Percentiles rank a stretch among this genome's conserved stretches.
These are phyloP conservation scores for Columbina picui DNA, from an alignment of 2,113 vertebrate species.

Conservation along the genomic window DNA sequence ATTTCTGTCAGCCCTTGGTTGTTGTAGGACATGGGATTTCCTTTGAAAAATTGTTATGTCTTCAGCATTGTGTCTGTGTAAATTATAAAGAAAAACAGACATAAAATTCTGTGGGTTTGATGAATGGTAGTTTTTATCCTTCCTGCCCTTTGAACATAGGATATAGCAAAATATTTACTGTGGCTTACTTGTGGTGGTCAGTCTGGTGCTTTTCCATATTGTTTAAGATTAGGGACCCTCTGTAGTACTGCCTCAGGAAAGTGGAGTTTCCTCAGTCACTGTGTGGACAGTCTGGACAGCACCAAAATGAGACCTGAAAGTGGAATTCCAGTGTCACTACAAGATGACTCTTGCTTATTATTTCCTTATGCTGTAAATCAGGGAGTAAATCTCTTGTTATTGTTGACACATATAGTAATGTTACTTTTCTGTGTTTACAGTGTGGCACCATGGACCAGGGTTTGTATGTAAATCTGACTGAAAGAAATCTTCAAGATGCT, in stretches of 20 bases:
- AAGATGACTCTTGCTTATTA: not conserved
- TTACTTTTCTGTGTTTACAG: constrained; percentile 71
- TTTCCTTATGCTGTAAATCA: not conserved
- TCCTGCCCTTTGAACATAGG: not conserved
- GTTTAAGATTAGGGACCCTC: not conserved
- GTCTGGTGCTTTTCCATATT: not conserved
- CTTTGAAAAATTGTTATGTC: not conserved
- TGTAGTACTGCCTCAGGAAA: not conserved
- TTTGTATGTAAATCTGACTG: constrained; percentile 90
- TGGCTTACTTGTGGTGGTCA: not conserved
- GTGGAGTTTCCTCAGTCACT: not conserved
- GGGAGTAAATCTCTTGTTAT: not conserved
- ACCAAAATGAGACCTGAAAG: not conserved
- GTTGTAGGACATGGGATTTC: not conserved
- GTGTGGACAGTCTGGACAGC: not conserved
- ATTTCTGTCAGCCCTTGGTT: not conserved
- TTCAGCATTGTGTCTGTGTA: not conserved
- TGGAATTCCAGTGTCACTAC: not conserved
- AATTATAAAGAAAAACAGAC: not conserved
- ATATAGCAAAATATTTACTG: not conserved
- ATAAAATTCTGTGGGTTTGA: not conserved
- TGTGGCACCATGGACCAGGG: constrained; percentile 95
- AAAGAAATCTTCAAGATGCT: constrained; percentile 94
- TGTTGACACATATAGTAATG: not conserved
- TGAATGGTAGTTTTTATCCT: not conserved